phyloP scores from a whole-genome alignment of 2,888 invertebrate genomes.

The Ypsolopha sequella region DNA sequence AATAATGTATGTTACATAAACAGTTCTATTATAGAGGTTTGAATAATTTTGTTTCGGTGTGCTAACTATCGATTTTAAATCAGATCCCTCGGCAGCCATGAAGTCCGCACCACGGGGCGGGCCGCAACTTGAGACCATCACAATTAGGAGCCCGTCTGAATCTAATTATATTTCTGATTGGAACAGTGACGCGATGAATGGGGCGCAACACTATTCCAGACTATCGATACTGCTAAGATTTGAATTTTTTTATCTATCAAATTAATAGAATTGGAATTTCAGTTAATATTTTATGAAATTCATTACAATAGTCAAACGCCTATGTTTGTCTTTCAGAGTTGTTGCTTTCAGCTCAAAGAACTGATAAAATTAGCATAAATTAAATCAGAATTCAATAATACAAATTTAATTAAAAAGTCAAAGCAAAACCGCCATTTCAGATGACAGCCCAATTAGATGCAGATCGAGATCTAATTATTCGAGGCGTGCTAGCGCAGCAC shows the following conservation, averaged over 20 bases:
- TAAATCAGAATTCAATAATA: no score
- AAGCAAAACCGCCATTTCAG: slow-evolving; percentile 18
- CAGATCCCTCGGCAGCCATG: slow-evolving; percentile 19
- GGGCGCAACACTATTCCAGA: neutral
- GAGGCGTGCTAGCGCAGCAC: slow-evolving; percentile 44
- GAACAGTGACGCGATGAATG: slow-evolving; percentile 17
- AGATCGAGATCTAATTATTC: slow-evolving; percentile 63
- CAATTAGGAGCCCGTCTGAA: slow-evolving; percentile 59
- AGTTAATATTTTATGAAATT: no score
- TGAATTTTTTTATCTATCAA: no score
- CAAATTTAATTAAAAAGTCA: neutral
- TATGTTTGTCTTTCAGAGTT: no score
- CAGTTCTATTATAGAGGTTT: neutral
- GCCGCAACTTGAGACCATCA: slow-evolving; percentile 60
- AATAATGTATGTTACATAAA: neutral
- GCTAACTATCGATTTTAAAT: slow-evolving; percentile 55
- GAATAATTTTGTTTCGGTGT: slow-evolving; percentile 13
- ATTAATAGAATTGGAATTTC: no score
- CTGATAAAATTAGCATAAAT: no score
- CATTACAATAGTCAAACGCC: no score
- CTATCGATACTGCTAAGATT: neutral
- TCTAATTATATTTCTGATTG: slow-evolving; percentile 69
- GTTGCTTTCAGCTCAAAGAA: no score
- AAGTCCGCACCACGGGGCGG: slow-evolving; percentile 29
- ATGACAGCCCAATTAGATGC: slow-evolving; percentile 48